Conservation (phyloP, 2,888 invertebrate genomes). For the Thecocarcelia acutangulata region DNA sequence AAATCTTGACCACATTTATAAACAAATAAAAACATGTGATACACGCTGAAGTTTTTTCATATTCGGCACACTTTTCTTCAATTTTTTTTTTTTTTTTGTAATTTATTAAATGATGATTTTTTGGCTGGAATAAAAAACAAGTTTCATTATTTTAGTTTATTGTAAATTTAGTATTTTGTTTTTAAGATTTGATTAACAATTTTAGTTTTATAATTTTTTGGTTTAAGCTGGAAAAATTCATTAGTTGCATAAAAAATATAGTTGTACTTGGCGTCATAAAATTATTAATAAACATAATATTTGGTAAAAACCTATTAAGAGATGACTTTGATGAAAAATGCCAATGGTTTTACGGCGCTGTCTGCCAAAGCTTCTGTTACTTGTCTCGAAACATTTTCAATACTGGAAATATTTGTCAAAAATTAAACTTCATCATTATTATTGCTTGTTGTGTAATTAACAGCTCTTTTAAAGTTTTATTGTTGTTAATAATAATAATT, state of each 20-base stretch:
- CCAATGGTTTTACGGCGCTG: not conserved
- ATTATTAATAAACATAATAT: no score
- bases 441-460: slow-evolving; percentile 21
- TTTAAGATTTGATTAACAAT: slow-evolving; percentile 19
- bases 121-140: slow-evolving; percentile 42
- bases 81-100: slow-evolving; percentile 24
- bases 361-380: not conserved
- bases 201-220: slow-evolving; percentile 16
- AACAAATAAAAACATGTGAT: slow-evolving; percentile 45
- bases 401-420: not conserved
- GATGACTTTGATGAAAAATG: not conserved
- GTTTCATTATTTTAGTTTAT: slow-evolving; percentile 38
- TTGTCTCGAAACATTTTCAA: not conserved
- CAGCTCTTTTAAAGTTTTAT: not conserved
- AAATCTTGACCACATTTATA: slow-evolving; percentile 64
- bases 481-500: slow-evolving; percentile 9
- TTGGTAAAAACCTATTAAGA: not conserved
- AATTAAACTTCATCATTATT: slow-evolving; percentile 18
- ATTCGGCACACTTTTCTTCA: slow-evolving; percentile 40
- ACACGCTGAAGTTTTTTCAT: not conserved
- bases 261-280: no score
- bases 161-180: slow-evolving; percentile 16
- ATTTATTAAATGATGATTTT: slow-evolving; percentile 21
- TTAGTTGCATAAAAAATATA: not conserved
- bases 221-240: not conserved